Conservation (phyloP, 2,797 vertebrate species). For the Lithobates sylvaticus region DNA sequence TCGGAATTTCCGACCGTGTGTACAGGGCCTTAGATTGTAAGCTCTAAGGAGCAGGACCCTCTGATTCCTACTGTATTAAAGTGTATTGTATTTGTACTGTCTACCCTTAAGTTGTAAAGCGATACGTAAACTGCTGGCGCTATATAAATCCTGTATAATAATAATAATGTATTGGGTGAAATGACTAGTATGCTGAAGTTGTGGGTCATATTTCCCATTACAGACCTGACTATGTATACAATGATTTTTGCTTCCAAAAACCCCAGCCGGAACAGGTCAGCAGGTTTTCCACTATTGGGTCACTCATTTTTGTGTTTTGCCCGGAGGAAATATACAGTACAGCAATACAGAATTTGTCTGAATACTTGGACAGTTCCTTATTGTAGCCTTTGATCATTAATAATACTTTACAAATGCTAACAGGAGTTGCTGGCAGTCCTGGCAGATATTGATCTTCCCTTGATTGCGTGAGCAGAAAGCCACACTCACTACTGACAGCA, state of each 20-base stretch:
- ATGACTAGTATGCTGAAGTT: too few relatives aligned
- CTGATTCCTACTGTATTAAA: too few relatives aligned
- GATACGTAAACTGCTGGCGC: too few relatives aligned
- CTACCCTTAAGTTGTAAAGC: too few relatives aligned
- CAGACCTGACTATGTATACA: too few relatives aligned
- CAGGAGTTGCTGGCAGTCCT: constrained; percentile 3
- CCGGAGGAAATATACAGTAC: background rate
- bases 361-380: background rate
- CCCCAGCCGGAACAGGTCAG: background rate
- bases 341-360: background rate
- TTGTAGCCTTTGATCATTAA: constrained; percentile 10
- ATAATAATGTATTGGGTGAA: background rate
- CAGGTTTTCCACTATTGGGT: too few relatives aligned
- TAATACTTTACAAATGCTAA: constrained; percentile 36
- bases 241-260: background rate
- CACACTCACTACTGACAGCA: constrained; percentile 30
- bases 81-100: too few relatives aligned
- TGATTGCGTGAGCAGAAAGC: constrained; percentile 34
- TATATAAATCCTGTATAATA: too few relatives aligned
- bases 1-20: too few relatives aligned
- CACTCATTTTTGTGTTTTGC: background rate
- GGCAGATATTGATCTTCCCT: constrained; percentile 55
- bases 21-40: too few relatives aligned
- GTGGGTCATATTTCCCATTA: background rate
- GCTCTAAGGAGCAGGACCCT: too few relatives aligned